Evolutionary conservation across 2,888 invertebrate species (phyloP).

Genomic region (Drosophila gaucha): DNA sequence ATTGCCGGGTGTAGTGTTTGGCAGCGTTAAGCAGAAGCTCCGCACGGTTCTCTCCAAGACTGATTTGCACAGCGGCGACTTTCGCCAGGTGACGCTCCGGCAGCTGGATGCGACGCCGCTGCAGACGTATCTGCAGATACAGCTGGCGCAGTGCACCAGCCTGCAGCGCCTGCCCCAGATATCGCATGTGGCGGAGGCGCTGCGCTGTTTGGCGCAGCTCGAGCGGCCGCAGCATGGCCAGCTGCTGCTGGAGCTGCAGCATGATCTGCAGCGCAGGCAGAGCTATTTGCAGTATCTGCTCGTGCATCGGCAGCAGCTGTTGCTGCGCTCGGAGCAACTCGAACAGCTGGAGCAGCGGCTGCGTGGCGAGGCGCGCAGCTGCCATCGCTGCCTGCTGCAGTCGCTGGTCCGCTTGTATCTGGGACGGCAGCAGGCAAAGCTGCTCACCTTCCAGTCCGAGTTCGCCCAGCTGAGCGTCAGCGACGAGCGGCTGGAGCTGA

Average conservation of each 20-base stretch:
- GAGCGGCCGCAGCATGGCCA: conserved; percentile 90
- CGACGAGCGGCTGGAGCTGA: conserved; percentile 96
- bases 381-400: conserved; percentile 90
- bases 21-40: conserved; percentile 91
- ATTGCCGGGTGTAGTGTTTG: conserved; percentile 76
- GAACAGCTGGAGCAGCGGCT: conserved; percentile 87
- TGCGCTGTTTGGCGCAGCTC: conserved; percentile 91
- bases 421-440: conserved; percentile 90
- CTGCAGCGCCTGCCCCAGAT: conserved; percentile 91
- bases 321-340: conserved; percentile 90
- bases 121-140: conserved; percentile 89
- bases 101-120: conserved; percentile 84
- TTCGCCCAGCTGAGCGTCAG: conserved; percentile 92
- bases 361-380: conserved; percentile 89
- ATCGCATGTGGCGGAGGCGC: conserved; percentile 92
- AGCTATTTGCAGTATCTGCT: conserved; percentile 93
- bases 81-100: conserved; percentile 86
- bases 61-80: conserved; percentile 90
- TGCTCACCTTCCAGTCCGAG: conserved; percentile 91
- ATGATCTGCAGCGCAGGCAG: conserved; percentile 91
- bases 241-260: conserved; percentile 89
- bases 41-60: conserved; percentile 95
- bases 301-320: conserved; percentile 91
- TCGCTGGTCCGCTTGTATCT: conserved; percentile 93
- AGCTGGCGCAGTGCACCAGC: conserved; percentile 93